phyloP scores from a whole-genome alignment of 2,888 invertebrate species.

The Archaeoteleia sp. region DNA sequence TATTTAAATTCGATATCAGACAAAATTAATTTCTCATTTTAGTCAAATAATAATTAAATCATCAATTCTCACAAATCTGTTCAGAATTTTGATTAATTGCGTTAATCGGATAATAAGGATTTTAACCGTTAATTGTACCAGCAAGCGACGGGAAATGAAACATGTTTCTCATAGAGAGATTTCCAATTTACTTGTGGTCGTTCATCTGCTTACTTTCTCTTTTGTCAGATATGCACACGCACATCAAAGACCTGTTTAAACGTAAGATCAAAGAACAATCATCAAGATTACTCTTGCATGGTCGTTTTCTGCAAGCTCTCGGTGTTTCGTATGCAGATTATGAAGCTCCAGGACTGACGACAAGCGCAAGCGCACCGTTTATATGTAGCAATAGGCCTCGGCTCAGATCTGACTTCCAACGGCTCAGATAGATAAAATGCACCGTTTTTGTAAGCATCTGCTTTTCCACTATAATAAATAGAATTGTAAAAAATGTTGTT shows the following conservation, averaged over 20 bases:
- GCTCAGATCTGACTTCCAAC: constrained; percentile 7
- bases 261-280: constrained; percentile 44
- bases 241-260: constrained; percentile 31
- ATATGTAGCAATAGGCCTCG: not conserved
- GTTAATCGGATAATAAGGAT: constrained; percentile 3
- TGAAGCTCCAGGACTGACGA: constrained; percentile 18
- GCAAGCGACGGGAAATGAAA: not conserved
- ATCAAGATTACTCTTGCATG: constrained; percentile 36
- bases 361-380: constrained; percentile 7
- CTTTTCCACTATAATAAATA: too few species aligned
- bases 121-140: not conserved
- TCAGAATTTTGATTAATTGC: not conserved
- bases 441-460: constrained; percentile 1
- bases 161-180: constrained; percentile 8
- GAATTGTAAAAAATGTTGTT: too few species aligned
- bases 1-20: too few species aligned
- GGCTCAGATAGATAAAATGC: constrained; percentile 12
- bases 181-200: constrained; percentile 26
- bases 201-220: constrained; percentile 17
- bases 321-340: constrained; percentile 37
- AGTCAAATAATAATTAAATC: too few species aligned
- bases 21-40: too few species aligned
- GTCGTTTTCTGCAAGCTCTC: constrained; percentile 26
- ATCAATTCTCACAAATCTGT: too few species aligned
- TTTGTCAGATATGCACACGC: constrained; percentile 11